Base-by-base conservation (phyloP, 2,113 vertebrate species). In the Eonycteris spelaea region DNA sequence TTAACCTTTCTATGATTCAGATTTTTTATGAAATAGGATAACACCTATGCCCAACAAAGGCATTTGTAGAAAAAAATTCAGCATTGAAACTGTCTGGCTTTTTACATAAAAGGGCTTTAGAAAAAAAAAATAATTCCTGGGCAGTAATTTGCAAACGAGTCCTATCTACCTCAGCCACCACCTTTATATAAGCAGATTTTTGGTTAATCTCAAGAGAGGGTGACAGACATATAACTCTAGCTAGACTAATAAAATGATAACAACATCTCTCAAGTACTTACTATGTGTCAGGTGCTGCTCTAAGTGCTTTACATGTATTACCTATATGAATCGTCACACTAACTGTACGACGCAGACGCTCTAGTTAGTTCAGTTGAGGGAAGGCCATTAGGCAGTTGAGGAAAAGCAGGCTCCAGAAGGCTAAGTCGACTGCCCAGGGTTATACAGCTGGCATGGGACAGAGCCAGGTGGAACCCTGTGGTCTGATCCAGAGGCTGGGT, bases 1-100 rank as follows among this genome's bases (percentile, higher is more conserved):
- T 96, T 96, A 96, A 96, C 70, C 82, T 96, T 95, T 88, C 71
- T 59, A 12, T 30, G 65, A 55, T 89, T 96, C 63, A 33, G n/a
- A 93, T 63, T 79, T 61, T 33, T 68, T 91, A 30, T 61, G 53
- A 78, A 97, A 75, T 91, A 79, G 51, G 78, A 57, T 86, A 79
- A 93, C 71, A 86, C 12, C 24, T 63, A 86, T 28, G 78, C 79
- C 38, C 89, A 95, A 83, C 80, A 89, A 68, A 89, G 61, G 5
- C 11, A 30, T 77, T 85, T 74, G 15, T 51, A 93, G 82, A n/a
- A 61, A 73, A 53, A 94, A 80, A 35, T 38, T 91, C 33, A 79
- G 71, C 86, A 89, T 82, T 83, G 79, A 94, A 96, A 78, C 35
- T n/a, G 5, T 45, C 57, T 82, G 68, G 61, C 28, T 87, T 93